Conservation (phyloP, 2,797 vertebrate genomes). For the Dipus sagitta region DNA sequence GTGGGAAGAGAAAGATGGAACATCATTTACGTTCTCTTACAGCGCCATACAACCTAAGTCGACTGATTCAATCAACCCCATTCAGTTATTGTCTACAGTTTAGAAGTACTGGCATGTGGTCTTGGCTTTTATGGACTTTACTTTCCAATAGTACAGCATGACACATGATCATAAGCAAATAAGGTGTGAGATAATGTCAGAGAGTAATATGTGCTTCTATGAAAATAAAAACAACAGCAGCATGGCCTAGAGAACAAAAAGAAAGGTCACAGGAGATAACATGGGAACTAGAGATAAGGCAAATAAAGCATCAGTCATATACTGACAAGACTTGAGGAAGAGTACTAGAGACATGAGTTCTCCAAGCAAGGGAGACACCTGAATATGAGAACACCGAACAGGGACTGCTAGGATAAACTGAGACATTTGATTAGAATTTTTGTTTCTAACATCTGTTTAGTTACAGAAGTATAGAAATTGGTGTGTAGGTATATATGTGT, state of each 20-base stretch:
- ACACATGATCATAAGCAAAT: neutral
- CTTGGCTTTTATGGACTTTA: neutral
- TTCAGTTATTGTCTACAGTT: neutral
- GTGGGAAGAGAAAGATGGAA: neutral
- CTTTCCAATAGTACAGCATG: neutral
- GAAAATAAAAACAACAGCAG: conserved; percentile 16
- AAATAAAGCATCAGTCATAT: neutral
- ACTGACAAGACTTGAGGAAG: neutral
- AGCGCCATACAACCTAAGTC: neutral
- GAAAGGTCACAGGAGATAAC: neutral
- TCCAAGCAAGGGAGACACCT: neutral
- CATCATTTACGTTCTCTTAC: neutral
- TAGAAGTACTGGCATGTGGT: neutral
- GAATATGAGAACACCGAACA: neutral
- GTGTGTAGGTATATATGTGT: neutral
- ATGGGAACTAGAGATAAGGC: neutral
- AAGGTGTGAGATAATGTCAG: neutral
- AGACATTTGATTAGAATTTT: no score
- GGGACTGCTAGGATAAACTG: neutral
- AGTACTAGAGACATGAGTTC: neutral
- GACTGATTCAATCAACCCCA: neutral
- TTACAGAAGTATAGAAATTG: neutral
- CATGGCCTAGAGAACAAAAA: neutral
- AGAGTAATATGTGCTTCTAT: neutral
- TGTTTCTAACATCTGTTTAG: neutral